Evolutionary conservation across 2,797 vertebrate species (phyloP).

Genomic region (Benthosema pterotum): DNA sequence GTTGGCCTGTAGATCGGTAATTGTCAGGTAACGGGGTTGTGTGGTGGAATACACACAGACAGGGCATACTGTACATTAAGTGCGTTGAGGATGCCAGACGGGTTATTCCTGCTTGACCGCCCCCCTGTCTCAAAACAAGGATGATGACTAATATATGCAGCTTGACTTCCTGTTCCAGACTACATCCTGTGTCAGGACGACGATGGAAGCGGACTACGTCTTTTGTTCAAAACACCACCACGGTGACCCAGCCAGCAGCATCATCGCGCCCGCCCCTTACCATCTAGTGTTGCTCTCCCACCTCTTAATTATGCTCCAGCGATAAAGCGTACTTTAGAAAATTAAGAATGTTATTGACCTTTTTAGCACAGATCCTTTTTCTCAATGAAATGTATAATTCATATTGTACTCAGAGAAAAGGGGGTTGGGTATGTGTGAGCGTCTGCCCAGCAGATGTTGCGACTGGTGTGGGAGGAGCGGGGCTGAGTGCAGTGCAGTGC

Average conservation of each 20-base stretch:
- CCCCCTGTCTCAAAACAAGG: slow-evolving; percentile 10
- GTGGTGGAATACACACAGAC: too few relatives aligned
- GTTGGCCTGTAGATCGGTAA: too few relatives aligned
- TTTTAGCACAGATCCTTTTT: slow-evolving; percentile 31
- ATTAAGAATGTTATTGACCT: slow-evolving; percentile 24
- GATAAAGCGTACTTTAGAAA: slow-evolving; percentile 23
- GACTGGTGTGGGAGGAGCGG: slow-evolving; percentile 4
- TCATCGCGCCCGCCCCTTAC: neutral
- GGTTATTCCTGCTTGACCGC: slow-evolving; percentile 23
- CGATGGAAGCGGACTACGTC: neutral
- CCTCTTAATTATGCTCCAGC: slow-evolving; percentile 4
- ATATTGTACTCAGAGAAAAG: slow-evolving; percentile 49
- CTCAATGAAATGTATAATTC: slow-evolving; percentile 61
- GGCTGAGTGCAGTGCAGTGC: slow-evolving; percentile 36
- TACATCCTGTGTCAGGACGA: slow-evolving; percentile 61
- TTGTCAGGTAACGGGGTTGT: too few relatives aligned
- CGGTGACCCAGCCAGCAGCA: neutral
- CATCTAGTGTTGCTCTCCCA: neutral
- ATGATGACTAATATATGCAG: slow-evolving; percentile 1
- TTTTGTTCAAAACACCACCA: neutral
- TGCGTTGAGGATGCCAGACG: slow-evolving; percentile 4
- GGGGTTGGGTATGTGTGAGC: slow-evolving; percentile 48
- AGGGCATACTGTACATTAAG: too few relatives aligned
- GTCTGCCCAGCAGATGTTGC: slow-evolving; percentile 54
- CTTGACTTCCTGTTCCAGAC: slow-evolving; percentile 64